phyloP scores from a whole-genome alignment of 2,797 vertebrate genomes.

The Rhinophrynus dorsalis region DNA sequence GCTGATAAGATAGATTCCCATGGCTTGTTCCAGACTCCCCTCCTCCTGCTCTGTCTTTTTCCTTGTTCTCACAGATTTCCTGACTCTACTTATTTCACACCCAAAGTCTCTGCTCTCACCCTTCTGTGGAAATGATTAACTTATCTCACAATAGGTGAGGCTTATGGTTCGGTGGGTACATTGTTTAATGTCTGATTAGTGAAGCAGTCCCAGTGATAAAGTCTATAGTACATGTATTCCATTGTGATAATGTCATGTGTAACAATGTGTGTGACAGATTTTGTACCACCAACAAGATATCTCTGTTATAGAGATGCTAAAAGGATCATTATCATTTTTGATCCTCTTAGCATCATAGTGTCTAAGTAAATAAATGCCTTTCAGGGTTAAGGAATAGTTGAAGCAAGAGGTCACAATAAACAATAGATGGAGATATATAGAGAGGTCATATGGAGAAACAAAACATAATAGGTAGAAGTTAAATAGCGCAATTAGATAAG shows the following conservation, averaged over 20 bases:
- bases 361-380: too few relatives aligned
- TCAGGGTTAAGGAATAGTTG: too few relatives aligned
- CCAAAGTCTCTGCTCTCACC: background rate
- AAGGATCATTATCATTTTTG: background rate
- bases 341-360: too few relatives aligned
- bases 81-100: slow-evolving; percentile 19
- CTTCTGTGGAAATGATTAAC: slow-evolving; percentile 8
- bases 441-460: too few relatives aligned
- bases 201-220: background rate
- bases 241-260: background rate
- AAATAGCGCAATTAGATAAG: too few relatives aligned
- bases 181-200: slow-evolving; percentile 12
- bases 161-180: background rate
- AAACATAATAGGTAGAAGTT: too few relatives aligned
- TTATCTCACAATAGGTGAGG: background rate
- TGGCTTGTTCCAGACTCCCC: background rate
- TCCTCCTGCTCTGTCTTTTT: slow-evolving; percentile 5
- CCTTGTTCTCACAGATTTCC: slow-evolving; percentile 24
- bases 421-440: too few relatives aligned
- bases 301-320: background rate
- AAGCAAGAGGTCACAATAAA: too few relatives aligned
- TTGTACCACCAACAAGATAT: too few relatives aligned
- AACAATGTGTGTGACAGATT: background rate
- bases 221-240: background rate
- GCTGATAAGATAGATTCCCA: slow-evolving; percentile 26